phyloP scores from a whole-genome alignment of 2,888 invertebrate species.

The Laspeyria flexula region DNA sequence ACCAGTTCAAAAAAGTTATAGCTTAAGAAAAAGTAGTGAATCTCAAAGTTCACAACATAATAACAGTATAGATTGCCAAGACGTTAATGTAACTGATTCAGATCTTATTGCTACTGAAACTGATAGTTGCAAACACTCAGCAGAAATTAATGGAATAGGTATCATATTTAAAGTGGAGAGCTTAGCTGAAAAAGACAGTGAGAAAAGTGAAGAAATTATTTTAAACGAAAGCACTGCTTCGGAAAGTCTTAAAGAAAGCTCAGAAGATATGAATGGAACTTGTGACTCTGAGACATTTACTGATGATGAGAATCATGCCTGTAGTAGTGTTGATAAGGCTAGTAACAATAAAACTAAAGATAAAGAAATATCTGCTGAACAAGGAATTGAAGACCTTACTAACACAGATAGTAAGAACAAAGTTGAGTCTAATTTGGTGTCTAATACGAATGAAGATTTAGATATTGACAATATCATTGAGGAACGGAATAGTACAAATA shows the following conservation, averaged over 20 bases:
- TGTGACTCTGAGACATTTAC: conserved; percentile 22
- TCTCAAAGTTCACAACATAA: conserved; percentile 57
- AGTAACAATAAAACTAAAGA: conserved; percentile 11
- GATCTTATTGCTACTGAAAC: conserved; percentile 24
- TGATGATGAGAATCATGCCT: conserved; percentile 16
- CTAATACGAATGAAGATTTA: background rate
- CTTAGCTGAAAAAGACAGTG: conserved; percentile 2
- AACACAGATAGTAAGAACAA: background rate
- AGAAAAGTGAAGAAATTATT: conserved; percentile 2
- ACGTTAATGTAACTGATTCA: conserved; percentile 13
- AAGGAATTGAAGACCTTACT: background rate
- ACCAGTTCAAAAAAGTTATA: conserved; percentile 51
- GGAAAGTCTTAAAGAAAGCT: conserved; percentile 5
- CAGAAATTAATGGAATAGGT: conserved; percentile 5
- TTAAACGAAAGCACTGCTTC: background rate
- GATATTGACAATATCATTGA: background rate
- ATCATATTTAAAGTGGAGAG: conserved; percentile 14
- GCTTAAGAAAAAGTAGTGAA: conserved; percentile 60
- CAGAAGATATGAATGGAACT: conserved; percentile 17
- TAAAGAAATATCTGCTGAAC: background rate
- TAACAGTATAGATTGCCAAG: conserved; percentile 44
- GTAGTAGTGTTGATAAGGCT: conserved; percentile 4
- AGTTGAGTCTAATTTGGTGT: background rate
- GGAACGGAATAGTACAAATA: background rate
- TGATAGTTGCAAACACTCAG: conserved; percentile 20